Percentiles rank a stretch among this genome's conserved stretches.
phyloP scores from a whole-genome alignment of 2,797 vertebrate genomes.

The Argentina silus region DNA sequence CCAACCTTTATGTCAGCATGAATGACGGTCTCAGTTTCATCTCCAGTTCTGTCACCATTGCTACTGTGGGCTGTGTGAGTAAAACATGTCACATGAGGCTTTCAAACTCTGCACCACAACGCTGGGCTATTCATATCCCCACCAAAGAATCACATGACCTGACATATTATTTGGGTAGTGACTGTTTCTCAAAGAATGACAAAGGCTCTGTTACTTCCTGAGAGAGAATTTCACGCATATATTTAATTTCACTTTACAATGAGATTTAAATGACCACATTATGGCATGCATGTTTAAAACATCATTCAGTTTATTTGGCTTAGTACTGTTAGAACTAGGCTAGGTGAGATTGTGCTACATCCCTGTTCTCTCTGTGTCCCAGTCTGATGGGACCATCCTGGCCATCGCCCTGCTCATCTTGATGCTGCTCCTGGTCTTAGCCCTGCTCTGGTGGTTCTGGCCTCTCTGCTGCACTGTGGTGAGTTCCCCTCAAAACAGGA shows the following conservation, averaged over 20 bases:
- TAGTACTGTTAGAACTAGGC: background rate
- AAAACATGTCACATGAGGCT: background rate
- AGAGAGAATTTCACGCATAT: no score
- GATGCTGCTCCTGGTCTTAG: slow-evolving; percentile 91
- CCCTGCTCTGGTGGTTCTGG: slow-evolving; percentile 99
- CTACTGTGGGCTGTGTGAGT: slow-evolving; percentile 96
- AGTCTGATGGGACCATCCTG: slow-evolving; percentile 97
- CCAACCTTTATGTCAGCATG: slow-evolving; percentile 97
- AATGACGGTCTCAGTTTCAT: slow-evolving; percentile 98
- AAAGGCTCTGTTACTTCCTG: no score
- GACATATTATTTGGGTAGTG: background rate
- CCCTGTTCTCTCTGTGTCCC: slow-evolving; percentile 24
- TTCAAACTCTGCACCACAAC: background rate
- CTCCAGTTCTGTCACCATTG: slow-evolving; percentile 97
- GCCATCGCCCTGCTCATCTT: slow-evolving; percentile 93
- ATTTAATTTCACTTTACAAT: no score
- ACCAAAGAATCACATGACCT: background rate
- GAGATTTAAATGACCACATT: no score
- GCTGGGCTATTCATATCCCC: background rate
- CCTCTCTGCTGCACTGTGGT: slow-evolving; percentile 99
- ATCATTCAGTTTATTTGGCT: background rate
- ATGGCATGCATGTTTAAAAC: no score
- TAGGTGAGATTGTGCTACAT: background rate
- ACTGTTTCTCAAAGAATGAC: background rate
- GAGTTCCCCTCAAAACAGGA: slow-evolving; percentile 63